Percentiles rank a stretch among this genome's conserved stretches.
phyloP scores from a whole-genome alignment of 2,797 vertebrate genomes.

The Capromys pilorides region DNA sequence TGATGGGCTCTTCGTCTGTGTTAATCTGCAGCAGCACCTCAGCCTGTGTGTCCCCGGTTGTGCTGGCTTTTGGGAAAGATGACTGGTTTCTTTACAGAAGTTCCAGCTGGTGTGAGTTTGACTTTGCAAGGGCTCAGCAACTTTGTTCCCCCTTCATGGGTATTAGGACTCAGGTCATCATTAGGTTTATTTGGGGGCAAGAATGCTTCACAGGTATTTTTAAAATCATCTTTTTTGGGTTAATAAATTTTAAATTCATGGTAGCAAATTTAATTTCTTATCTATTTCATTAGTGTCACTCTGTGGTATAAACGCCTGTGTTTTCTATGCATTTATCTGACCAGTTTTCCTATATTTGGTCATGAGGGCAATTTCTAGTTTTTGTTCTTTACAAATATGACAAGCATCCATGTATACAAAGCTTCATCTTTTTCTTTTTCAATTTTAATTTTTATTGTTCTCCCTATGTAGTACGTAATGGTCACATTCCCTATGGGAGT shows the following conservation, averaged over 20 bases:
- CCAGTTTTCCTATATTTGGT: not conserved
- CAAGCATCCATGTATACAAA: not conserved
- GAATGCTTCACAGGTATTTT: not conserved
- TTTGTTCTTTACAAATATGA: not conserved
- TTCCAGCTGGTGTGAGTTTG: not conserved
- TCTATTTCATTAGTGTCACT: not conserved
- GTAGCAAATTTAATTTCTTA: not conserved
- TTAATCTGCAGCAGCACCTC: not conserved
- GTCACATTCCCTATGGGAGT: not conserved
- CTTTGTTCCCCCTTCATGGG: not conserved
- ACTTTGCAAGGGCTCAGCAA: not conserved
- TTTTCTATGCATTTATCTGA: not conserved
- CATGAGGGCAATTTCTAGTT: not conserved
- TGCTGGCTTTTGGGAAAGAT: not conserved
- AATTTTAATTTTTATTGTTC: not conserved
- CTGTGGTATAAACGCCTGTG: not conserved
- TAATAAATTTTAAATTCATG: not conserved
- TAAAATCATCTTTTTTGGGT: not conserved
- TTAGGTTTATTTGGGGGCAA: not conserved
- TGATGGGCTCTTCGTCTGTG: not conserved
- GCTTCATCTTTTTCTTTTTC: not conserved
- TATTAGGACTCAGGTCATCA: not conserved
- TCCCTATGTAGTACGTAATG: not conserved
- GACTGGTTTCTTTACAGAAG: not conserved
- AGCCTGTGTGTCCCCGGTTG: not conserved